Evolutionary conservation across 2,113 vertebrate genomes (phyloP), one percentile per base, ranked within the genome.

Genomic region (Pedionomus torquatus): DNA sequence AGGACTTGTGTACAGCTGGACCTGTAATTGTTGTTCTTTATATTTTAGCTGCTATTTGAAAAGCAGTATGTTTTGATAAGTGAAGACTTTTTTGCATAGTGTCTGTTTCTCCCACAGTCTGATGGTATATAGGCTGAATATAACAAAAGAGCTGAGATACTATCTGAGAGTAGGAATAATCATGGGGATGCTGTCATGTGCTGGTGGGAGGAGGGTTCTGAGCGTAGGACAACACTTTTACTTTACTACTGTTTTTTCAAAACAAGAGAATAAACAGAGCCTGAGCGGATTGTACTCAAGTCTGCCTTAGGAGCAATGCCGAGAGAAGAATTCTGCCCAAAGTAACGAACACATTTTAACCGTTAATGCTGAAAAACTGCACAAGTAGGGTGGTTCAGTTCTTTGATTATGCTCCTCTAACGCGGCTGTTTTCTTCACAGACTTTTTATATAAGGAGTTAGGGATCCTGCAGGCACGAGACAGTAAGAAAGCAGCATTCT

Each of bases 161-260:
- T 76, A 6, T 81, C 60, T 74, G 64, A 60, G 87, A 81, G 52
- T 52, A 30, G 83, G 51, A 79, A 71, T 91, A 75, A 49, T 83
- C 65, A 82, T 6, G 18, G 65, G 91, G 61, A 8, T 78, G 92
- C 65, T n/a, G 39, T 93, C 76, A 54, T 71, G 69, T 93, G 88
- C 83, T 78, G 65, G 48, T 80, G 83, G 75, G 64, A 81, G 88
- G 88, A 79, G 78, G 54, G 17, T 26, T 87, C 48, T 33, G 61
- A 78, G 55, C 0, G 0, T 33, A 64, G 66, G 31, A 70, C 60
- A 66, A 55, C 30, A 19, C 58, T 93, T 46, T 2, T 8, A 75
- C 74, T 95, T 93, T 64, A 87, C 79, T 85, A 52, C 74, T 89
- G 87, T 41, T 78, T 93, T 87, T 85, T 78, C 52, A 46, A 49